Base-by-base conservation (phyloP, 2,888 invertebrate species). In the Microplitis manilae region DNA sequence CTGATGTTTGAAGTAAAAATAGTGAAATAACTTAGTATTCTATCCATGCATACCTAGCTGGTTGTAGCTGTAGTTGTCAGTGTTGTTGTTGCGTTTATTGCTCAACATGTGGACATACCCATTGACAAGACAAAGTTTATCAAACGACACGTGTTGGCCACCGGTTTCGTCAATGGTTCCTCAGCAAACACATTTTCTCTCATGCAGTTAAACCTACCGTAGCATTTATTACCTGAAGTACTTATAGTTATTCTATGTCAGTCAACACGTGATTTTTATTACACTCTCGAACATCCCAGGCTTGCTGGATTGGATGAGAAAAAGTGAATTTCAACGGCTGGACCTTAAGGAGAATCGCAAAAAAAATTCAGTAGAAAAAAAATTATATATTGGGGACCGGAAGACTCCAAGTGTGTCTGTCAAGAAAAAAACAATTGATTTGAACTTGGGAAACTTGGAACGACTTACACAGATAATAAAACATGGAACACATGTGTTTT, bases 71-170 rank as follows among this genome's bases (percentile, higher is more conserved):
- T 60, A 39, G 20, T 41, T 17, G 60, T 13, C 39, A 62, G 39
- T 62, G 15, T 72, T n/a, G 17, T 13, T 39, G 71, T 70, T 70
- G 40, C 60, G 60, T 75, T 70, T 70, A 75, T 75, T 75, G 64
- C 75, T 70, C 64, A 75, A 75, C 62, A 61, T 68, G 38, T 78
- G 77, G 71, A 20, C 60, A 65, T 72, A 71, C 75, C 78, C 70
- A 61, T 20, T 50, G 50, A 50, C 50, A 50, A 50, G 30, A 30
- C 76, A 77, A 75, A 70, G 64, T 75, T 70, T 64, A 69, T 77
- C 72, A 70, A 67, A 79, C 75, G 79, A 81, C 83, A 83, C 79
- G 81, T 83, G 83, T 79, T 81, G 75, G 65, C 81, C 82, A 81
- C 81, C 80, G 80, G 79, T 75, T 78, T 75, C 61, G 73, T 61